These are phyloP conservation scores for Leptopilina myrica DNA, from an alignment of 2,888 invertebrate genomes.

Conservation along the genomic window DNA sequence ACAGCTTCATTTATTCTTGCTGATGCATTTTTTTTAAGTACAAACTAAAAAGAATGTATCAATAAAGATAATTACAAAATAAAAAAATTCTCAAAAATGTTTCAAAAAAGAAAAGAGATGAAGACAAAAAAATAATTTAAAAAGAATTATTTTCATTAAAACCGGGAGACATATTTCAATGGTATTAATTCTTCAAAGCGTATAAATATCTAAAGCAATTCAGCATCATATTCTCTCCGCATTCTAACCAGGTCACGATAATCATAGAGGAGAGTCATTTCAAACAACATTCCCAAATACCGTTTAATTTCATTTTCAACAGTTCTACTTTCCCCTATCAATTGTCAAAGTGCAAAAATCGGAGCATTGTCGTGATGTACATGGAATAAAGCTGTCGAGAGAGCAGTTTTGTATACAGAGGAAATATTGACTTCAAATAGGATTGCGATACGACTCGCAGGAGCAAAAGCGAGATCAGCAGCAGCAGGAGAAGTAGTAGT, in stretches of 20 bases:
- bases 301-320: slow-evolving; percentile 12
- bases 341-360: slow-evolving; percentile 11
- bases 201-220: background rate
- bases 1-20: too few relatives aligned
- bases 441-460: slow-evolving; percentile 41
- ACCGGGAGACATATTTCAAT: background rate
- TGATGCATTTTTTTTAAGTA: too few relatives aligned
- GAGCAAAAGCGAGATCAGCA: too few relatives aligned
- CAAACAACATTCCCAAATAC: background rate
- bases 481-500: slow-evolving; percentile 18
- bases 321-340: slow-evolving; percentile 20
- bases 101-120: background rate
- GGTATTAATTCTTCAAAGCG: background rate
- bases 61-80: background rate
- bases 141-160: background rate
- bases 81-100: too few relatives aligned
- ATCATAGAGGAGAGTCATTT: slow-evolving; percentile 1
- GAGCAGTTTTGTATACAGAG: background rate
- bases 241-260: background rate
- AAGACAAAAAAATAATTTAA: background rate
- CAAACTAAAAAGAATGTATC: too few relatives aligned
- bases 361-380: slow-evolving; percentile 3
- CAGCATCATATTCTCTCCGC: background rate
- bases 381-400: background rate
- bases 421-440: slow-evolving; percentile 23